Percentiles rank a stretch among this genome's conserved stretches.
phyloP scores from a whole-genome alignment of 2,888 invertebrate genomes.

The Epistrophe grossulariae region DNA sequence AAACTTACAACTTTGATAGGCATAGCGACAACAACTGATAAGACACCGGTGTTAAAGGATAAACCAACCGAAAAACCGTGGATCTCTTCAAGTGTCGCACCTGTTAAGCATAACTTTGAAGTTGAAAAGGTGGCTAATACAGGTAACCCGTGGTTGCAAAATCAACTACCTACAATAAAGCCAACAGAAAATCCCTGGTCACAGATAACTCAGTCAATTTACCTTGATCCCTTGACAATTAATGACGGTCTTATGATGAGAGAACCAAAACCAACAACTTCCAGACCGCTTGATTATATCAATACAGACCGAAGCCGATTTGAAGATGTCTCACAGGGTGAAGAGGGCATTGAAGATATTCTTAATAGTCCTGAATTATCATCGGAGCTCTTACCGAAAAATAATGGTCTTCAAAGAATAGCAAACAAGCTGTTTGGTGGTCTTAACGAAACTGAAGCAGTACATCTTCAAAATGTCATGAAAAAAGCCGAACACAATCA shows the following conservation, averaged over 20 bases:
- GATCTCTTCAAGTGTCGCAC: neutral
- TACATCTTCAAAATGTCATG: slow-evolving; percentile 92
- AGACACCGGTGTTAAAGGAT: neutral
- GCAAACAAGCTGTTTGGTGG: slow-evolving; percentile 91
- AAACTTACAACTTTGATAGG: slow-evolving; percentile 14
- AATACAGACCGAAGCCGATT: slow-evolving; percentile 60
- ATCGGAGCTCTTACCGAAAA: slow-evolving; percentile 85
- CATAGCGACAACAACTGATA: slow-evolving; percentile 9
- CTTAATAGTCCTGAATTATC: slow-evolving; percentile 85
- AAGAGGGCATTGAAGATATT: slow-evolving; percentile 83
- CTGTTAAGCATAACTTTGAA: slow-evolving; percentile 1
- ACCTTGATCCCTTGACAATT: slow-evolving; percentile 89
- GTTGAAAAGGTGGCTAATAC: neutral
- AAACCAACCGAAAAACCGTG: slow-evolving; percentile 5
- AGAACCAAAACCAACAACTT: slow-evolving; percentile 79
- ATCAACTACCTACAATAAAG: slow-evolving; percentile 75
- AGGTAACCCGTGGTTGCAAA: slow-evolving; percentile 44
- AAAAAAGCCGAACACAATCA: slow-evolving; percentile 91
- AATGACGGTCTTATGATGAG: slow-evolving; percentile 87
- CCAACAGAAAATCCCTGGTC: slow-evolving; percentile 84
- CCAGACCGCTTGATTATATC: slow-evolving; percentile 82
- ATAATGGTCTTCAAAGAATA: slow-evolving; percentile 87
- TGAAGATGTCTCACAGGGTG: slow-evolving; percentile 78
- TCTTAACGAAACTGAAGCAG: slow-evolving; percentile 90
- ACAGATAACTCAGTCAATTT: slow-evolving; percentile 86